Percentiles rank a stretch among this genome's conserved stretches.
Evolutionary conservation across 1,140 invertebrate species (phyloP).

Genomic region (Gryllus bimaculatus): DNA sequence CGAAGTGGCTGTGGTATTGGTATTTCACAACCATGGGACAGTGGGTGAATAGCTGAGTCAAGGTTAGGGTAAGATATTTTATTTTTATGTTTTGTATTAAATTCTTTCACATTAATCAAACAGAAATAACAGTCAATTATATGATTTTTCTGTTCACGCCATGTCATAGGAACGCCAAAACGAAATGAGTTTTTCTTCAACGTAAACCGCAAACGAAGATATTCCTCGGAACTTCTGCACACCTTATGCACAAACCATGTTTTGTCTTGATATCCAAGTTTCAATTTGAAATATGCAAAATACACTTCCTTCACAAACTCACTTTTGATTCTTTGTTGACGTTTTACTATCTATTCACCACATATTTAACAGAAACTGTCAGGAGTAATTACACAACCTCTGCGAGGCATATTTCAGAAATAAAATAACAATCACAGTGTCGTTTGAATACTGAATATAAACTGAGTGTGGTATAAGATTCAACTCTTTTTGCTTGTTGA

Average conservation of each 20-base stretch:
- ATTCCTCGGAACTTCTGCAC: conserved; percentile 9
- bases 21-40: conserved; percentile 8
- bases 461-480: neutral
- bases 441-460: conserved; percentile 11
- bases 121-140: conserved; percentile 1
- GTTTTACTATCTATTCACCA: neutral
- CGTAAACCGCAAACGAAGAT: conserved; percentile 23
- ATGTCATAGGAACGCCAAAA: conserved; percentile 16
- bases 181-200: conserved; percentile 20
- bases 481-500: conserved; percentile 8
- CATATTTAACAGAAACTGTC: too few relatives aligned
- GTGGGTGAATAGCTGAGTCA: conserved; percentile 8
- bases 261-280: conserved; percentile 21
- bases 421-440: conserved; percentile 13
- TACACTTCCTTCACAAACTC: conserved; percentile 19
- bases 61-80: conserved; percentile 11
- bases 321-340: conserved; percentile 18
- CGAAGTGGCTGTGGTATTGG: conserved; percentile 3
- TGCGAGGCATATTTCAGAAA: conserved; percentile 12
- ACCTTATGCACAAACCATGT: conserved; percentile 16
- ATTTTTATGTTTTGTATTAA: conserved; percentile 11
- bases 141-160: conserved; percentile 14
- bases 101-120: conserved; percentile 3
- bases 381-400: neutral
- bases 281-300: conserved; percentile 22